These are phyloP conservation scores for Sarcophaga subvicina DNA, from an alignment of 2,888 invertebrate species.

Conservation along the genomic window DNA sequence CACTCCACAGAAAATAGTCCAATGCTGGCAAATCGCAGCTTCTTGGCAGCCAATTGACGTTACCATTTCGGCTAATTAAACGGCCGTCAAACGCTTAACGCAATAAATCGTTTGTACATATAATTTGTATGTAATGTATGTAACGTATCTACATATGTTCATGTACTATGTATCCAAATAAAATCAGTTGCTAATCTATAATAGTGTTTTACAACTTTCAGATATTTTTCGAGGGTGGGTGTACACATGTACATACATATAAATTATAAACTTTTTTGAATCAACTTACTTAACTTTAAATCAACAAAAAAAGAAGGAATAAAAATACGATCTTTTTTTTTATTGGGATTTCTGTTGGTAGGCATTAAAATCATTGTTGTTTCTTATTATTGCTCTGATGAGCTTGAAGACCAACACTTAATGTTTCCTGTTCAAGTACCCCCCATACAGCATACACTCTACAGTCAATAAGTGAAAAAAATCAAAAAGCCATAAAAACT, in stretches of 20 bases:
- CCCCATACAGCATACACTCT: constrained; percentile 36
- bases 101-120: too few species aligned
- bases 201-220: too few species aligned
- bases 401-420: constrained; percentile 52
- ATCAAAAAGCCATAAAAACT: constrained; percentile 79
- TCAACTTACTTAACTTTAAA: not conserved
- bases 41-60: too few species aligned
- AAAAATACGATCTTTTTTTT: not conserved
- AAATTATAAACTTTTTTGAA: not conserved
- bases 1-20: too few species aligned
- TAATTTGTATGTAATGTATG: too few species aligned
- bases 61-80: too few species aligned
- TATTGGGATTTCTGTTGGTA: not conserved
- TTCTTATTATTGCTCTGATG: constrained; percentile 30
- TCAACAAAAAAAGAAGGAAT: not conserved
- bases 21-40: too few species aligned
- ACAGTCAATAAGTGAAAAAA: constrained; percentile 78
- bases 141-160: too few species aligned
- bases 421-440: constrained; percentile 57
- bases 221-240: not conserved
- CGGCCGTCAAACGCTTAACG: too few species aligned
- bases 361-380: constrained; percentile 36
- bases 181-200: not conserved
- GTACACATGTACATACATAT: too few species aligned
- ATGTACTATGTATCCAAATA: not conserved